phyloP scores from a whole-genome alignment of 2,888 invertebrate genomes.

The Drosophila villosipedis region DNA sequence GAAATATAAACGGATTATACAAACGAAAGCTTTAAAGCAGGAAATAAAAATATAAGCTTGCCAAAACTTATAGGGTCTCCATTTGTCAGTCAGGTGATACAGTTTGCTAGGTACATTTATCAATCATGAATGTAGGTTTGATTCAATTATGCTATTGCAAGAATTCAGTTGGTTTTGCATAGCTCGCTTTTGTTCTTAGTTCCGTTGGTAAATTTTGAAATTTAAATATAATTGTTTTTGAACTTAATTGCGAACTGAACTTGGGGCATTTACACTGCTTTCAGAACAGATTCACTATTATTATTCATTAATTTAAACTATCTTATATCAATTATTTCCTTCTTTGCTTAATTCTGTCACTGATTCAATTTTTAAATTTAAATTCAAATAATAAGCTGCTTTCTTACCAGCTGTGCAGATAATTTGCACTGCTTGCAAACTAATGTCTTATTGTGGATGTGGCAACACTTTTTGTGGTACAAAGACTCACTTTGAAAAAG shows the following conservation, averaged over 20 bases:
- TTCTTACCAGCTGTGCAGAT: too few relatives aligned
- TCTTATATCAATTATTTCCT: not conserved
- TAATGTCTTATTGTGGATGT: not conserved
- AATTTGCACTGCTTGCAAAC: conserved; percentile 12
- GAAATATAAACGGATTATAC: conserved; percentile 15
- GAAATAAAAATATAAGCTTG: conserved; percentile 14
- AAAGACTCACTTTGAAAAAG: too few relatives aligned
- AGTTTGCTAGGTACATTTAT: not conserved
- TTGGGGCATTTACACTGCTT: not conserved
- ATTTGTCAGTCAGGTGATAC: not conserved
- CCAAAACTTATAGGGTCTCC: conserved; percentile 9
- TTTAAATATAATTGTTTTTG: not conserved
- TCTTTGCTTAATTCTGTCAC: not conserved
- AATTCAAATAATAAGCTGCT: conserved; percentile 2
- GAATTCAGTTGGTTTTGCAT: not conserved
- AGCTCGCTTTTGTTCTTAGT: not conserved
- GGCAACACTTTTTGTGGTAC: conserved; percentile 11
- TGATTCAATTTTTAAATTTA: not conserved
- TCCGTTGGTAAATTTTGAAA: not conserved
- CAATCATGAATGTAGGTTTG: not conserved
- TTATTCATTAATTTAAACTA: not conserved
- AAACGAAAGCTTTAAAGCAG: conserved; percentile 30
- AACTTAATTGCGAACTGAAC: not conserved
- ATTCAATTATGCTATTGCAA: too few relatives aligned
- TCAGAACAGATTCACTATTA: not conserved